Percentiles rank a stretch among this genome's conserved stretches.
phyloP scores from a whole-genome alignment of 2,888 invertebrate genomes.

The Cosmia pyralina region DNA sequence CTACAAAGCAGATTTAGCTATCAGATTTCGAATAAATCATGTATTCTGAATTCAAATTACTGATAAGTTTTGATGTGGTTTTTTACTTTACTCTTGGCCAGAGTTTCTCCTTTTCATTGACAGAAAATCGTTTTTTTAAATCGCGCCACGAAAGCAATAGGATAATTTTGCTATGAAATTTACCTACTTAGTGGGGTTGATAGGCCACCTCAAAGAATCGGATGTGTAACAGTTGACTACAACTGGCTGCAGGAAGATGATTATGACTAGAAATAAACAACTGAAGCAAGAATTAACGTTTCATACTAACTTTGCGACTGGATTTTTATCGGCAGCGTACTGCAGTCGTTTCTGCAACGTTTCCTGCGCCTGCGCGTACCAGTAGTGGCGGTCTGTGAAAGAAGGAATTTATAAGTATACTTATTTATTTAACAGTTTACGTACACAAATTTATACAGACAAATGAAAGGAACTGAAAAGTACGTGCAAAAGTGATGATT shows the following conservation, averaged over 20 bases:
- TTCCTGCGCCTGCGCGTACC: constrained; percentile 90
- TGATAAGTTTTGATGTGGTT: not conserved
- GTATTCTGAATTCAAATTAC: not conserved
- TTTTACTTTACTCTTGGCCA: not conserved
- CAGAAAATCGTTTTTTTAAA: not conserved
- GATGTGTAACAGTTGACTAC: too few species aligned
- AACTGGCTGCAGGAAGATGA: too few species aligned
- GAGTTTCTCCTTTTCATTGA: not conserved
- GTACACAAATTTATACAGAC: too few species aligned
- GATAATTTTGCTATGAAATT: too few species aligned
- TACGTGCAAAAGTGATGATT: not conserved
- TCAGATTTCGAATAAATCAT: not conserved
- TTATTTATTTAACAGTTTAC: not conserved
- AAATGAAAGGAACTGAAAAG: not conserved
- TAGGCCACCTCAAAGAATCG: too few species aligned
- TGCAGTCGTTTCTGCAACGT: constrained; percentile 89
- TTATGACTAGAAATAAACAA: too few species aligned
- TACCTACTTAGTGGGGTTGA: too few species aligned
- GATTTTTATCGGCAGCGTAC: constrained; percentile 85
- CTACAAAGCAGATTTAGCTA: not conserved
- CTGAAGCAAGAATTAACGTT: not conserved
- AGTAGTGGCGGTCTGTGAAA: constrained; percentile 89
- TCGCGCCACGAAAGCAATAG: not conserved
- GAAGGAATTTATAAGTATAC: constrained; percentile 10
- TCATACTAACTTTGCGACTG: constrained; percentile 86